Evolutionary conservation across 2,113 vertebrate genomes (phyloP), one percentile per base, ranked within the genome.

Genomic region (Raja brachyura): DNA sequence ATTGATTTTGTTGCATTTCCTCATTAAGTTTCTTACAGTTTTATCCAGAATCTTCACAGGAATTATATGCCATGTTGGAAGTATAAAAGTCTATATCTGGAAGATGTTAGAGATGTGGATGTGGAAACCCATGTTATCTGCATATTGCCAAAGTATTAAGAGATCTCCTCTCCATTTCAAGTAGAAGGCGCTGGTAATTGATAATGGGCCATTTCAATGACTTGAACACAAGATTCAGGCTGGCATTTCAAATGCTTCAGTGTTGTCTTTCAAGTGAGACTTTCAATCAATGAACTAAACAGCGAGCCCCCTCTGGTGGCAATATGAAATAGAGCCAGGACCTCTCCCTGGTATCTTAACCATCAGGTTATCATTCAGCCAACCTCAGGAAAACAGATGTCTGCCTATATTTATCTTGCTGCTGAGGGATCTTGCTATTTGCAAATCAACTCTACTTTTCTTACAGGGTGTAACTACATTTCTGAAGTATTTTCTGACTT

Each of bases 21-120:
- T 88, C 83, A 88, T 88, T 88, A 88, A 63, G 13, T 88, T 88
- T 88, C 56, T 66, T 56, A 16, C 59, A 63, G 83, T 63, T 88
- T 63, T 63, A 11, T 88, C 28, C 83, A 63, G 61, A 88, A 63
- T 31, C 31, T 88, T 88, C 83, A 88, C 7, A 6, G 83, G 28
- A 63, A 31, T 88, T 61, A 31, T 88, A 63, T 63, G 56, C 28
- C 16, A 0, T 63, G 54, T 85, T 85, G 56, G 56, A 31, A 83
- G 48, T 9, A 48, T 48, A 61, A 85, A 85, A 54, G 59, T 63
- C 31, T 88, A 14, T 63, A 10, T 25, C 81, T 59, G 81, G 83
- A 28, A 88, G 59, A 3, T 7, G 59, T 63, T 28, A 63, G 28
- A 16, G 63, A 66, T 63, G 28, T n/a, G 13, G n/a, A 88, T 73